Evolutionary conservation across 2,113 vertebrate genomes (phyloP).

Genomic region (Periophthalmus modestus): DNA sequence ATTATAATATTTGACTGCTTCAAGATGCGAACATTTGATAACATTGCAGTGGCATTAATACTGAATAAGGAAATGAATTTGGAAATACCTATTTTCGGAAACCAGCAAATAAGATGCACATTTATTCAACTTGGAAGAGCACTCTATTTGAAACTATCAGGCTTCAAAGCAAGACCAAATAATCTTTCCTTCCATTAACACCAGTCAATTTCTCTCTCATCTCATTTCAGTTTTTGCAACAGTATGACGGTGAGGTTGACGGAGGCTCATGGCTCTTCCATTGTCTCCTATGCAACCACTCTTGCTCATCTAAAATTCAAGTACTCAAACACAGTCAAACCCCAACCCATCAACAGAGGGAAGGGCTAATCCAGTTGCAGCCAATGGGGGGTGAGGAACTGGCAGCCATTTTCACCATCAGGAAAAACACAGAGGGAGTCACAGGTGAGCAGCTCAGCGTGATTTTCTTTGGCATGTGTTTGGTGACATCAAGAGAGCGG

Average conservation of each 20-base stretch:
- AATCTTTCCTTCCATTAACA: neutral
- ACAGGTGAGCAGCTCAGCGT: slow-evolving; percentile 57
- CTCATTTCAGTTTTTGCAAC: slow-evolving; percentile 89
- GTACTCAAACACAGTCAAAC: slow-evolving; percentile 97
- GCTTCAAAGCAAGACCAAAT: neutral
- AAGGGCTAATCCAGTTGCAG: slow-evolving; percentile 92
- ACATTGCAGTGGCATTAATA: neutral
- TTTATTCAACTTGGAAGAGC: neutral
- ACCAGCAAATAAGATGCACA: neutral
- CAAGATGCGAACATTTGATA: neutral
- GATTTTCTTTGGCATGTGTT: slow-evolving; percentile 29
- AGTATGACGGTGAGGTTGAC: slow-evolving; percentile 89
- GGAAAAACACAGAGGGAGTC: slow-evolving; percentile 72
- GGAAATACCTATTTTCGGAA: neutral
- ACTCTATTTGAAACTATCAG: neutral
- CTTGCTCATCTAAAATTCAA: slow-evolving; percentile 96
- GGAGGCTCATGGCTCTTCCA: slow-evolving; percentile 92
- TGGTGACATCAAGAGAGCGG: slow-evolving; percentile 25
- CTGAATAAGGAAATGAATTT: neutral
- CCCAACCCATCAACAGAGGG: slow-evolving; percentile 93
- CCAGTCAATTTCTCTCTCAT: neutral
- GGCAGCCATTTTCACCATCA: slow-evolving; percentile 95
- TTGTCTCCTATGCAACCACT: slow-evolving; percentile 95
- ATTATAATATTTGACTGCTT: neutral
- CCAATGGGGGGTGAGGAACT: slow-evolving; percentile 91